Evolutionary conservation across 2,797 vertebrate species (phyloP), one percentile per base, ranked within the genome.

Genomic region (Pipistrellus pipistrellus): DNA sequence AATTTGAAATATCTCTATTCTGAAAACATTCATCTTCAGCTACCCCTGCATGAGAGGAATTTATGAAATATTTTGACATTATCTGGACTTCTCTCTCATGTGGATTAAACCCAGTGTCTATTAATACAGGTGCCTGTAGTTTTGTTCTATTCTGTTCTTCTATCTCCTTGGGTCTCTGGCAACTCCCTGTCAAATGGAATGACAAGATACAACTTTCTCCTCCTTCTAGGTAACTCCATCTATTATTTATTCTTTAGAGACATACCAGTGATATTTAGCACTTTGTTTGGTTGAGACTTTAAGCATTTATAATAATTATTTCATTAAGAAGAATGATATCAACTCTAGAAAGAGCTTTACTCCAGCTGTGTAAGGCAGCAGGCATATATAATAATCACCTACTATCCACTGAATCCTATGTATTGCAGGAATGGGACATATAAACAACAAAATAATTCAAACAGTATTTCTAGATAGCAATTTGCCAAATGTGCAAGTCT

Each of bases 211-310:
- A 85, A 75, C 38, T 48, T 59, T 81, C 4, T 8, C 18, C 41
- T 91, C 23, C 38, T 84, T 91, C 32, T 83, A 89, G 51, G 44
- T 87, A 82, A 94, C 5, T 57, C 32, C 48, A 95, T 55, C 4
- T 83, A 62, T 93, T 88, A 81, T 72, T 84, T 90, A 78, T 96
- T 91, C 75, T 94, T 89, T 27, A 69, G 44, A 71, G 62, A 59
- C 48, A 77, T n/a, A 35, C 38, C 90, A 23, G 44, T 89, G 30
- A 84, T 88, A 91, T 81, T 96, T 91, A 35, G 64, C 78, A 46
- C 8, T 41, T 85, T 69, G 14, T 87, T 91, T 92, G 8, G 9
- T 69, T 90, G 21, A 89, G 48, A 14, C 25, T 17, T 89, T 94
- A 69, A 88, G 73, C 48, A 18, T 41, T 30, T 76, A 41, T 87